Conservation (phyloP, 2,113 vertebrate genomes). For the Salvelinus alpinus region DNA sequence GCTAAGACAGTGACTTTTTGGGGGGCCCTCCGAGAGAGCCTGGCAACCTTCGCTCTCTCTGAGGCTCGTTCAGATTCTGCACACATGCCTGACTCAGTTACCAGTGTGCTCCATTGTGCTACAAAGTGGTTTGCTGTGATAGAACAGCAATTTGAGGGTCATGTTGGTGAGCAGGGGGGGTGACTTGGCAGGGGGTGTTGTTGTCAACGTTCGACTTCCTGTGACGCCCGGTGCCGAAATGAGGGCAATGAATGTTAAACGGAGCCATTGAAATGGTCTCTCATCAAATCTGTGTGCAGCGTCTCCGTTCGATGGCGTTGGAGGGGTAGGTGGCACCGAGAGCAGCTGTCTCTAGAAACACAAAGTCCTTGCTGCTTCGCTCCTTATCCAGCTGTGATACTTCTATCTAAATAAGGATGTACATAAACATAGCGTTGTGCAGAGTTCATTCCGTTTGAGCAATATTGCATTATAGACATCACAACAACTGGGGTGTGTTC, state of each 20-base stretch:
- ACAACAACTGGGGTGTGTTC: conserved; percentile 32
- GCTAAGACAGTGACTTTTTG: no score
- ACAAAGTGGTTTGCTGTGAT: conserved; percentile 13
- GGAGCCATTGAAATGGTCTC: conserved; percentile 19
- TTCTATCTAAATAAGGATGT: conserved; percentile 24
- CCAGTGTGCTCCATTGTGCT: conserved; percentile 13
- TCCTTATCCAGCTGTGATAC: conserved; percentile 19
- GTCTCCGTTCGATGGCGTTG: conserved; percentile 28
- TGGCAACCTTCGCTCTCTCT: not conserved
- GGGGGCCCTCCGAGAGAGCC: not conserved
- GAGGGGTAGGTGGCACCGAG: conserved; percentile 36
- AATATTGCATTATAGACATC: conserved; percentile 37
- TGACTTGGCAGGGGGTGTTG: conserved; percentile 5
- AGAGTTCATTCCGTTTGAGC: no score
- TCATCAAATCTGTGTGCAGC: conserved; percentile 38
- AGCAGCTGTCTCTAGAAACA: conserved; percentile 12
- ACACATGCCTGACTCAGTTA: not conserved
- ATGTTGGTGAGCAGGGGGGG: not conserved
- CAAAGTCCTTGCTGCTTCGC: conserved; percentile 11
- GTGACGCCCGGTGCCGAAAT: not conserved
- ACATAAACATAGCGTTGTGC: not conserved
- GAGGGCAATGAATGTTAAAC: conserved; percentile 39
- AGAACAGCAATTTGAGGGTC: conserved; percentile 19
- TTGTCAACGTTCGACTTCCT: conserved; percentile 5
- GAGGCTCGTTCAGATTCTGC: conserved; percentile 4